These are phyloP conservation scores for Taenaris catops DNA, from an alignment of 2,888 invertebrate species.

Conservation along the genomic window DNA sequence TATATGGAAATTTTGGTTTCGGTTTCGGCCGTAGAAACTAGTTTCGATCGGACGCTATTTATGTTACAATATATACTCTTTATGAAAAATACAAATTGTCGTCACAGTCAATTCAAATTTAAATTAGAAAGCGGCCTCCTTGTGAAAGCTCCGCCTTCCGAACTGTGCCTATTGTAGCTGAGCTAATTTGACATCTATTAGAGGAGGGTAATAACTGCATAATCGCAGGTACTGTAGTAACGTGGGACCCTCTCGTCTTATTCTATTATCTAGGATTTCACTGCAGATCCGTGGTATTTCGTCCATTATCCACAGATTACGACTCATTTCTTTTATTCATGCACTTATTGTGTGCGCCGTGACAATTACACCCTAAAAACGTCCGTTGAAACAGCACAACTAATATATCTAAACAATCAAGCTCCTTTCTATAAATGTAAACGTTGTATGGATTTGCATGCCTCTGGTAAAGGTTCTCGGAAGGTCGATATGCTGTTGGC, in stretches of 20 bases:
- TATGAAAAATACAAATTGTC: no score
- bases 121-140: slow-evolving; percentile 6
- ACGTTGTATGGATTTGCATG: no score
- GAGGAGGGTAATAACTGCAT: slow-evolving; percentile 13
- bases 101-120: no score
- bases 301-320: slow-evolving; percentile 13
- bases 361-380: background rate
- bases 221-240: slow-evolving; percentile 16
- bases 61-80: no score
- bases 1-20: no score
- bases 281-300: slow-evolving; percentile 20
- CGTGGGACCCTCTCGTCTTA: slow-evolving; percentile 50
- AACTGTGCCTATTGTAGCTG: slow-evolving; percentile 5
- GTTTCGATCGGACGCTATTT: no score
- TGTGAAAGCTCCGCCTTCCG: slow-evolving; percentile 15
- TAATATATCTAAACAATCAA: no score
- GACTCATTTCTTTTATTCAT: slow-evolving; percentile 11
- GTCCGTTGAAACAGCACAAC: no score
- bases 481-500: no score
- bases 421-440: no score
- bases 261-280: slow-evolving; percentile 56
- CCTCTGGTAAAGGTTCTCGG: no score
- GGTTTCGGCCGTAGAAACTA: no score
- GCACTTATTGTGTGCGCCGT: background rate
- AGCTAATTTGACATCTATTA: slow-evolving; percentile 22